phyloP scores from a whole-genome alignment of 2,113 vertebrate genomes.

The Phylloscopus trochilus region DNA sequence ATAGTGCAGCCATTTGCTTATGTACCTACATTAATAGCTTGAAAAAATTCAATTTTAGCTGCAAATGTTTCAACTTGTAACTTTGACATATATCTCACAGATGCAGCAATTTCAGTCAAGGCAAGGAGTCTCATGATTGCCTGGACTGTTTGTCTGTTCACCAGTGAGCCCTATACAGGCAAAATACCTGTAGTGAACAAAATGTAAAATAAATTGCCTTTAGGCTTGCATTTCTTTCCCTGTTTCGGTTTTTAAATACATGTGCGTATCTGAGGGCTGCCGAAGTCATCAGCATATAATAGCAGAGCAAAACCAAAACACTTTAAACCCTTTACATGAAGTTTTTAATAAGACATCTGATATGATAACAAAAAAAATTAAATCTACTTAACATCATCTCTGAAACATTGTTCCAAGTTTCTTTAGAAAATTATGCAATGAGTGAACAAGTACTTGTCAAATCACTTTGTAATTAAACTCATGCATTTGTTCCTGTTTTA shows the following conservation, averaged over 20 bases:
- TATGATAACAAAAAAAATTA: not conserved
- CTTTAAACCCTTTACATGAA: not conserved
- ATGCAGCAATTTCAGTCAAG: not conserved
- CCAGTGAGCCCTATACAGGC: not conserved
- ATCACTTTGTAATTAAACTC: conserved; percentile 73
- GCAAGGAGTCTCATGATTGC: not conserved
- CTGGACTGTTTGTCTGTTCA: not conserved
- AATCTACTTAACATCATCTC: not conserved
- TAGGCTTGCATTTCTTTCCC: rapidly evolving
- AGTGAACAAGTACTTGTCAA: conserved; percentile 64
- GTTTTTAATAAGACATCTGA: not conserved
- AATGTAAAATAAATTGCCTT: not conserved
- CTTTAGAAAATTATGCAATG: conserved; percentile 60
- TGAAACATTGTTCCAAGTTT: conserved; percentile 15
- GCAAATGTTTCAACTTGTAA: not conserved
- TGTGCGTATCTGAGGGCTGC: not conserved
- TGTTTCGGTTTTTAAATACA: not conserved
- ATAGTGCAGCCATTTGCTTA: not conserved
- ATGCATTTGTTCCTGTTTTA: conserved; percentile 72
- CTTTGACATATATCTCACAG: not conserved
- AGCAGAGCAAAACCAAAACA: not conserved
- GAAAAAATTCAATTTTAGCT: not conserved
- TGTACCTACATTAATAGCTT: not conserved
- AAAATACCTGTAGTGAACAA: not conserved
- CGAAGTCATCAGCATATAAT: not conserved